Base-by-base conservation (phyloP, 2,113 vertebrate species). In the Pao palembangensis region DNA sequence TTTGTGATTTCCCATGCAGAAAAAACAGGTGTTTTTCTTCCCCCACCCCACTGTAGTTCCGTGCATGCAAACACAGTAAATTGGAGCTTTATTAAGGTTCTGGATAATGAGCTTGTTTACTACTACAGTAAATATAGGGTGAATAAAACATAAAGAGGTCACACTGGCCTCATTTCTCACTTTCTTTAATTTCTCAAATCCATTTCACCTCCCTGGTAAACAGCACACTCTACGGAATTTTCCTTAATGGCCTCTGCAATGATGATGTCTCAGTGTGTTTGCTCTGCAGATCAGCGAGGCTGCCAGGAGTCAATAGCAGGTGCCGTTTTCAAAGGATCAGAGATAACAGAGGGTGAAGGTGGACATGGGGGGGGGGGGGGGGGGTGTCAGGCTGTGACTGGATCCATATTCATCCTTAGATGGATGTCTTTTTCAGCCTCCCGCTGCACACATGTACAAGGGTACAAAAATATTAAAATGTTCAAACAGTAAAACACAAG, bases 281-380 rank as follows among this genome's bases (percentile, higher is more conserved):
- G 76, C 61, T 73, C 75, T 47, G 59, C 79, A 61, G 69, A 74
- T 73, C 54, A 63, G 75, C 76, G 4, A 59, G 61, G 61, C 63
- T 64, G 79, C 79, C 60, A 56, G 21, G 59, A 88, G 74, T 64
- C 69, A 61, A 71, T 78, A 86, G 78, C 87, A 90, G 85, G 88
- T 90, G 88, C 73, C 75, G 74, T 90, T 90, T 38, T 87, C 84
- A 87, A 87, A 87, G 79, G 72, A 56, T 47, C 2, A 41, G 82
- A 86, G 84, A 89, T 86, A 87, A 86, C 66, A 70, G 66, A 61
- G 70, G 64, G 52, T 42, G 54, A 65, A 64, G 67, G 10, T 38
- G 34, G 34, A 11, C 34, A 38, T 38, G 34, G 52, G 49, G 51
- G 57, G 34, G 44, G 20, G 25, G 34, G 52, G 49, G 51, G 59